Evolutionary conservation across 64 coral and sea anemone genomes (phyloP).

Genomic region (Astreopora myriophthalma): DNA sequence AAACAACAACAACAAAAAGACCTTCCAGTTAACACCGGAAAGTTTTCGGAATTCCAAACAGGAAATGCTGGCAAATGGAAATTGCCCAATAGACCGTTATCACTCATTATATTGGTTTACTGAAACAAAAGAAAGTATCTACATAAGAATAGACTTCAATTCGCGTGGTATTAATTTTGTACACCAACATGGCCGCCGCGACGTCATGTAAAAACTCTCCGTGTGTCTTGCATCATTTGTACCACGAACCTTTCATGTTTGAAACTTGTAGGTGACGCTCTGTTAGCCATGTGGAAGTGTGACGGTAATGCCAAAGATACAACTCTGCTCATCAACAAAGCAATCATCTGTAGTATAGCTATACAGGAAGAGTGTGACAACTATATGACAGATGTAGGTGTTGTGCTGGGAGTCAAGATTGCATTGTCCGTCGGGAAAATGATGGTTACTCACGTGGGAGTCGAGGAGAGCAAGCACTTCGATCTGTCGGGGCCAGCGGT

Average conservation of each 20-base stretch:
- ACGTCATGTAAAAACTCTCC: too few species aligned
- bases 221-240: too few species aligned
- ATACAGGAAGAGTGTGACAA: slow-evolving; percentile 98
- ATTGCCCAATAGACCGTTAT: too few species aligned
- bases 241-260: not conserved
- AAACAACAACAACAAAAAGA: too few species aligned
- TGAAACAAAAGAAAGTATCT: too few species aligned
- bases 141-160: too few species aligned
- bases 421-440: slow-evolving; percentile 92
- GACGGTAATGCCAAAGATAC: slow-evolving; percentile 51
- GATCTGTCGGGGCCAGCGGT: slow-evolving; percentile 91
- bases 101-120: too few species aligned
- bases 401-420: slow-evolving; percentile 91
- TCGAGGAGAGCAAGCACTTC: slow-evolving; percentile 92
- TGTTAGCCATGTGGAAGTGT: slow-evolving; percentile 86
- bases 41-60: too few species aligned
- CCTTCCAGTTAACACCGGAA: too few species aligned
- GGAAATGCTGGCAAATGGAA: too few species aligned
- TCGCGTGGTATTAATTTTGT: too few species aligned
- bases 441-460: slow-evolving; percentile 90
- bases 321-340: slow-evolving; percentile 86
- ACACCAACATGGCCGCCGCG: too few species aligned
- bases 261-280: slow-evolving; percentile 72
- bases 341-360: slow-evolving; percentile 90
- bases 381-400: slow-evolving; percentile 98